These are phyloP conservation scores for Bugula neritina DNA, from an alignment of 2,888 invertebrate genomes.

Conservation along the genomic window DNA sequence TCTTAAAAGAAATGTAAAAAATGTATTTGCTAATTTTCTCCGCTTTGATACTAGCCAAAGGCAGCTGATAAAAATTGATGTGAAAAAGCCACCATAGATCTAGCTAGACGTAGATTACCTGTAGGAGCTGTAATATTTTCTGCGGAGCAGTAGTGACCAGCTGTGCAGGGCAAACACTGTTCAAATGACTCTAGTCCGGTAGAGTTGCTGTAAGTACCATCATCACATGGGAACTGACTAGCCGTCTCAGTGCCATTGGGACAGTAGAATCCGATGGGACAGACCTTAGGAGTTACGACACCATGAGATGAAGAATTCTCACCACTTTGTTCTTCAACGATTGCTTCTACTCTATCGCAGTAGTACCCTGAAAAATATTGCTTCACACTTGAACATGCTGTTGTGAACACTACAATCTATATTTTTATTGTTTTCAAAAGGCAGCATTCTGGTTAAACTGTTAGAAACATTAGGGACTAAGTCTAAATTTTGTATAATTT, in stretches of 20 bases:
- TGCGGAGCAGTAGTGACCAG: slow-evolving; percentile 46
- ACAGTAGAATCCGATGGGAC: slow-evolving; percentile 47
- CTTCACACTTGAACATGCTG: background rate
- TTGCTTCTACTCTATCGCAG: slow-evolving; percentile 48
- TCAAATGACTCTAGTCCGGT: slow-evolving; percentile 39
- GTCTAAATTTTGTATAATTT: too few relatives aligned
- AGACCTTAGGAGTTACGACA: slow-evolving; percentile 46
- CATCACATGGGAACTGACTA: slow-evolving; percentile 43
- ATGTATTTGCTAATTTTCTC: too few relatives aligned
- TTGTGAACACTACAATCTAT: too few relatives aligned
- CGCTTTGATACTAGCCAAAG: too few relatives aligned
- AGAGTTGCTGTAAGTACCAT: slow-evolving; percentile 46
- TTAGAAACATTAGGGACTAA: too few relatives aligned
- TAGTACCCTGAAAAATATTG: slow-evolving; percentile 32
- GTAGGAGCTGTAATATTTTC: slow-evolving; percentile 44
- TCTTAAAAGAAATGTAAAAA: too few relatives aligned
- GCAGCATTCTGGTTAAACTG: too few relatives aligned
- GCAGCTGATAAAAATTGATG: too few relatives aligned
- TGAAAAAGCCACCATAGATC: too few relatives aligned
- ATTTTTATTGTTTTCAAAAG: too few relatives aligned
- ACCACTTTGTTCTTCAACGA: slow-evolving; percentile 46
- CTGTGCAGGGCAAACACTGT: slow-evolving; percentile 43
- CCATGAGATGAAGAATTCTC: slow-evolving; percentile 43
- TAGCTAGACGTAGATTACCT: too few relatives aligned
- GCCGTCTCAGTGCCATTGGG: slow-evolving; percentile 44